Evolutionary conservation across 2,888 invertebrate genomes (phyloP).

Genomic region (Caenorhabditis virilis): DNA sequence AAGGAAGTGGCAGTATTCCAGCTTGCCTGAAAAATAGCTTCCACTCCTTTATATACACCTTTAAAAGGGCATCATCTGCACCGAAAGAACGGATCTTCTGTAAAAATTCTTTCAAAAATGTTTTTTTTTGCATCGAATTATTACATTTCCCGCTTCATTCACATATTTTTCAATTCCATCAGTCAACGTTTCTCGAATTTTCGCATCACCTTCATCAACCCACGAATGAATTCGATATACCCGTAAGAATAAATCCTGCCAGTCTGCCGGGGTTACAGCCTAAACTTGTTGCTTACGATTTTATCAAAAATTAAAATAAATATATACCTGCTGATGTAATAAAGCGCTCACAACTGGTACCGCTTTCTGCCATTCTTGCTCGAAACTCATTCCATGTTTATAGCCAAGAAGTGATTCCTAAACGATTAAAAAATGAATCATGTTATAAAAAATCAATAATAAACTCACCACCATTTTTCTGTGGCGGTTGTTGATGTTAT

Average conservation of each 20-base stretch:
- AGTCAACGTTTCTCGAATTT: conserved; percentile 42
- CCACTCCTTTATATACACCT: conserved; percentile 97
- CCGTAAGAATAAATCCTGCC: conserved; percentile 77
- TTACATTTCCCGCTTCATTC: conserved; percentile 44
- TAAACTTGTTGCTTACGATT: conserved; percentile 72
- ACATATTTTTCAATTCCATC: conserved; percentile 53
- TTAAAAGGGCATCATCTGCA: conserved; percentile 91
- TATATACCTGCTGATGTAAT: conserved; percentile 77
- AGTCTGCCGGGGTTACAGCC: conserved; percentile 88
- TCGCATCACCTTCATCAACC: conserved; percentile 84
- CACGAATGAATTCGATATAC: conserved; percentile 94
- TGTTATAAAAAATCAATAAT: not conserved
- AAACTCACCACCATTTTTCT: not conserved
- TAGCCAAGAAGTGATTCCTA: not conserved
- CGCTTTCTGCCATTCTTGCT: conserved; percentile 96
- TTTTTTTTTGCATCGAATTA: no score
- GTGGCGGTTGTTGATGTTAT: not conserved
- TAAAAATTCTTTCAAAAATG: no score
- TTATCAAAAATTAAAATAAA: not conserved
- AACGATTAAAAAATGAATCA: not conserved
- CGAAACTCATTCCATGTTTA: conserved; percentile 73
- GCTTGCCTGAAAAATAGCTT: conserved; percentile 96
- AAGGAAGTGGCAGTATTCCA: conserved; percentile 76
- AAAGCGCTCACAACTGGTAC: conserved; percentile 90
- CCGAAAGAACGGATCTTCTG: conserved; percentile 84